Evolutionary conservation across 2,113 vertebrate species (phyloP).

Genomic region (Excalfactoria chinensis): DNA sequence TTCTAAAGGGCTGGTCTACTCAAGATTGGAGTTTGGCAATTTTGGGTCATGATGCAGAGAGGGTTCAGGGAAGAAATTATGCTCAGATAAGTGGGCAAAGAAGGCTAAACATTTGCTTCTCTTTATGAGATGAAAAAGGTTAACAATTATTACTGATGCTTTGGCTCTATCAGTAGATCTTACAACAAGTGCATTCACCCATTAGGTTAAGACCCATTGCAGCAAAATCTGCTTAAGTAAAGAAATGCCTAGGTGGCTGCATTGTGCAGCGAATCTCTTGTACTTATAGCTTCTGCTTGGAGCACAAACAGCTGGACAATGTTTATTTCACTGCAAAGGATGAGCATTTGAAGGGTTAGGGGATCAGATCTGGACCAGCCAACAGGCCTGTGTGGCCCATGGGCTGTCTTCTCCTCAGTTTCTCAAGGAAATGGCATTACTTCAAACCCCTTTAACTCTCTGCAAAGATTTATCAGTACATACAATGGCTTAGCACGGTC

Average conservation of each 20-base stretch:
- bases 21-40: not conserved
- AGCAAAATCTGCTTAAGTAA: conserved; percentile 14
- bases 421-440: not conserved
- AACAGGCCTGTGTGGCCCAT: not conserved
- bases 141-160: conserved; percentile 10
- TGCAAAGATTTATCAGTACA: not conserved
- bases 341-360: not conserved
- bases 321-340: not conserved
- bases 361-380: not conserved
- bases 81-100: not conserved
- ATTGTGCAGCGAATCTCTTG: rapidly evolving
- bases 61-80: not conserved
- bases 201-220: conserved; percentile 24
- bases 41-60: not conserved
- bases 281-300: rapidly evolving
- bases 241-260: not conserved
- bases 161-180: not conserved
- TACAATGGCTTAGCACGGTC: not conserved
- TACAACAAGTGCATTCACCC: not conserved
- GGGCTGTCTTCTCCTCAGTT: not conserved
- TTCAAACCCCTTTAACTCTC: not conserved
- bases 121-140: not conserved
- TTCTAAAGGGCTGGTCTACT: not conserved
- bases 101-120: not conserved
- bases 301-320: not conserved